Evolutionary conservation across 2,888 invertebrate species (phyloP).

Genomic region (Macaria notata): DNA sequence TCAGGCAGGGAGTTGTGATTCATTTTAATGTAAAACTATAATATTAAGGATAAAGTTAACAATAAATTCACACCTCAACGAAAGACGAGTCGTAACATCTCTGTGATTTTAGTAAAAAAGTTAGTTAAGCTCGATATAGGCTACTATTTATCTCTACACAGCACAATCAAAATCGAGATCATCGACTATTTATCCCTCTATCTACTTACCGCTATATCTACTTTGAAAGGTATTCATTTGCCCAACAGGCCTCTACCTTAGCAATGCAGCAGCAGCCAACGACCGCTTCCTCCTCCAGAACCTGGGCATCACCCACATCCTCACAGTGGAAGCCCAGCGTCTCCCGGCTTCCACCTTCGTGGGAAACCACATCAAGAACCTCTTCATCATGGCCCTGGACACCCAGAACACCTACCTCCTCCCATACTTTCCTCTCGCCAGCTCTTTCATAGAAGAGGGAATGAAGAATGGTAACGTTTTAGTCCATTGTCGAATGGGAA

Average conservation of each 20-base stretch:
- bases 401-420: slow-evolving; percentile 67
- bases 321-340: slow-evolving; percentile 67
- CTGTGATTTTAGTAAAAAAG: too few relatives aligned
- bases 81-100: too few relatives aligned
- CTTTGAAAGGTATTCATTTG: background rate
- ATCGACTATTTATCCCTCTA: too few relatives aligned
- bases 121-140: too few relatives aligned
- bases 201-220: too few relatives aligned
- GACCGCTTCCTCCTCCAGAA: slow-evolving; percentile 57
- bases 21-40: too few relatives aligned
- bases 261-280: slow-evolving; percentile 69
- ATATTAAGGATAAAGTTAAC: too few relatives aligned
- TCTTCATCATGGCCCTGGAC: slow-evolving; percentile 76
- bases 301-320: slow-evolving; percentile 73
- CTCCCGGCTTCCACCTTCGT: slow-evolving; percentile 64
- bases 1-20: too few relatives aligned
- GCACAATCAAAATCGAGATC: too few relatives aligned
- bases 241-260: slow-evolving; percentile 63
- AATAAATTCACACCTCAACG: too few relatives aligned
- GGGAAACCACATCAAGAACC: slow-evolving; percentile 59
- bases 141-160: too few relatives aligned
- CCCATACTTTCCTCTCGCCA: slow-evolving; percentile 75
- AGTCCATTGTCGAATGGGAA: slow-evolving; percentile 97
- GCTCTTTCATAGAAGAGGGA: slow-evolving; percentile 78
- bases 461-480: slow-evolving; percentile 87